Base-by-base conservation (phyloP, 2,113 vertebrate species). In the Oryzias melastigma region DNA sequence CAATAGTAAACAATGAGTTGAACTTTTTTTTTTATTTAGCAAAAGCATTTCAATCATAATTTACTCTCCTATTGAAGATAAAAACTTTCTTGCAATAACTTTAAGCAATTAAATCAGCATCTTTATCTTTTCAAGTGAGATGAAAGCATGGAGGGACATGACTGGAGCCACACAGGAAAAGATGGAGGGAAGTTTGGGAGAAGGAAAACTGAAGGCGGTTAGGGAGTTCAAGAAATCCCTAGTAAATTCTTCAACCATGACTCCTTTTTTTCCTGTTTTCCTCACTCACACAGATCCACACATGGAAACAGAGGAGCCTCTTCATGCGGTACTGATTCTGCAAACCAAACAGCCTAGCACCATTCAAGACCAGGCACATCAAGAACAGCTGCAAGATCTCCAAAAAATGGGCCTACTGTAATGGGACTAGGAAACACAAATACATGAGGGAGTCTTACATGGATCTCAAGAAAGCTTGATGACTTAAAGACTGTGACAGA, bases 301-400 rank as follows among this genome's bases (percentile, higher is more conserved):
- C 41, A 52, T 4, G 65, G 64, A 22, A 40, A 70, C 71, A 81
- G 77, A 77, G 62, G 76, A 29, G 68, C 67, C 66, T 82, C 61
- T 81, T 90, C 70, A 82, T 64, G 73, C 76, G 75, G 51, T 68
- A 62, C 52, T 10, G 49, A 76, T 61, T 83, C 82, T 75, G 68
- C 80, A 88, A 84, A 87, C 82, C 70, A 66, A 66, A 52, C 73
- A 62, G 85, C 74, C 84, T 62, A 63, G 62, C 71, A 70, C 75
- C 62, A 72, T 87, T 85, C 84, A 84, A 80, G 80, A 72, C 82
- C 35, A 35, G 71, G 73, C 85, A 85, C 85, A 78, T 85, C 87
- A 85, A 72, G 88, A 91, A 85, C 88, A 87, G 83, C 82, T 85
- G 73, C 70, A 66, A 84, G 67, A 89, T 84, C 69, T 68, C 60